Base-by-base conservation (phyloP, 2,888 invertebrate species). In the Agonopterix subpropinquella region DNA sequence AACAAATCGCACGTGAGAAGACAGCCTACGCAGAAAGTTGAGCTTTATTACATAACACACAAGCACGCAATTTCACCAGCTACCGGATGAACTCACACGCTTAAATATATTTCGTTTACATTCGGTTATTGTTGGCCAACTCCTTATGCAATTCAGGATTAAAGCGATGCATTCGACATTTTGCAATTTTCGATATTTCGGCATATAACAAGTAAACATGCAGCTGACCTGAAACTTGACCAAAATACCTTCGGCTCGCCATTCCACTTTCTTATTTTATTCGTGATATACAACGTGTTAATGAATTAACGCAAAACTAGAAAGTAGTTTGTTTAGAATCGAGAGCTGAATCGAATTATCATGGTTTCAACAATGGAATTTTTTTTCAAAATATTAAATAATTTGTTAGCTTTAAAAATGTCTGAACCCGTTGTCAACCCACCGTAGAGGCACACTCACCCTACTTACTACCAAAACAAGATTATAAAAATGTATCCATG, bases 131-230 rank as follows among this genome's bases (percentile, higher is more conserved):
- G 59, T 86, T 87, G 73, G 77, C 66, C 77, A 85, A 87, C 66
- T 54, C 47, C 57, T 85, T 86, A 80, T 75, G 78, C 73, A 86
- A 87, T 72, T 59, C 73, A 81, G 86, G 86, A 86, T 79, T 75
- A 80, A 78, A 72, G 65, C 67, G 64, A 56, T 70, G 67, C 65
- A 72, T 69, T 73, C 64, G 67, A 65, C 55, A 66, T 86, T 80
- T 85, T 79, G 85, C 77, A 83, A 85, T 82, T 73, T 75, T 69
- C 62, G 67, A 73, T 79, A 75, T 78, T 78, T 76, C 71, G 69
- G 75, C 73, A 74, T 70, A 67, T 70, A 28, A 28, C 28, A 28
- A 28, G 28, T 28, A 72, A 61, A 61, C 66, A 67, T 72, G 71
- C 72, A 73, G 68, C 58, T 67, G 61, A 54, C 65, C 61, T 28